These are phyloP conservation scores for Alviniconcha marisindica DNA, from an alignment of 1,140 invertebrate genomes.

Conservation along the genomic window DNA sequence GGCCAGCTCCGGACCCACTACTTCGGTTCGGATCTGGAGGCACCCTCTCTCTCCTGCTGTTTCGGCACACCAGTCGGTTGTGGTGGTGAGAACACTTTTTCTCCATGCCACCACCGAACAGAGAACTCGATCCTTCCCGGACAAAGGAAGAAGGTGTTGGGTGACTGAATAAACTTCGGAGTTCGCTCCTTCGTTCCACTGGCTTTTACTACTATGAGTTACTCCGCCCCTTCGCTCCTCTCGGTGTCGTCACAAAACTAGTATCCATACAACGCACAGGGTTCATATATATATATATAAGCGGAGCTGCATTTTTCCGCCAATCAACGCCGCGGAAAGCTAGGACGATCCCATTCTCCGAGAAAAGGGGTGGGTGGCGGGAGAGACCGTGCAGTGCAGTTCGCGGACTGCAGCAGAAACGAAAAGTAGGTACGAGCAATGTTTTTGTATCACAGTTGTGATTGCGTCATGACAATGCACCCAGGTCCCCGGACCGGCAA, in stretches of 20 bases:
- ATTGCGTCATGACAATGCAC: constrained; percentile 13
- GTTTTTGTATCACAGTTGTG: neutral
- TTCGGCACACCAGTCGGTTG: constrained; percentile 1
- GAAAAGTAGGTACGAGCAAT: too few species aligned
- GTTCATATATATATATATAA: neutral
- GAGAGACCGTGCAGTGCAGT: too few species aligned
- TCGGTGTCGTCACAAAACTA: neutral
- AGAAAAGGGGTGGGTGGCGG: neutral
- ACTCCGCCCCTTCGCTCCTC: neutral
- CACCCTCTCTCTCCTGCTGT: neutral
- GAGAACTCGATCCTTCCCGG: too few species aligned
- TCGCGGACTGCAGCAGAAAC: too few species aligned
- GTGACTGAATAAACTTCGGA: too few species aligned
- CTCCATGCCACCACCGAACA: neutral
- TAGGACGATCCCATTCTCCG: constrained; percentile 2
- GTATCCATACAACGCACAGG: neutral
- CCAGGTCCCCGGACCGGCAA: neutral
- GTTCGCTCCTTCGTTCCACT: neutral
- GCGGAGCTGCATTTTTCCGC: neutral
- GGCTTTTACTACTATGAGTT: neutral
- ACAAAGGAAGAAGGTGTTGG: too few species aligned
- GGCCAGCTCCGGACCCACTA: neutral
- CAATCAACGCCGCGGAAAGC: neutral
- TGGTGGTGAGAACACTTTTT: constrained; percentile 30
- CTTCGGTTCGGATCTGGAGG: too few species aligned